phyloP scores from a whole-genome alignment of 2,113 vertebrate species.

The Uria aalge region DNA sequence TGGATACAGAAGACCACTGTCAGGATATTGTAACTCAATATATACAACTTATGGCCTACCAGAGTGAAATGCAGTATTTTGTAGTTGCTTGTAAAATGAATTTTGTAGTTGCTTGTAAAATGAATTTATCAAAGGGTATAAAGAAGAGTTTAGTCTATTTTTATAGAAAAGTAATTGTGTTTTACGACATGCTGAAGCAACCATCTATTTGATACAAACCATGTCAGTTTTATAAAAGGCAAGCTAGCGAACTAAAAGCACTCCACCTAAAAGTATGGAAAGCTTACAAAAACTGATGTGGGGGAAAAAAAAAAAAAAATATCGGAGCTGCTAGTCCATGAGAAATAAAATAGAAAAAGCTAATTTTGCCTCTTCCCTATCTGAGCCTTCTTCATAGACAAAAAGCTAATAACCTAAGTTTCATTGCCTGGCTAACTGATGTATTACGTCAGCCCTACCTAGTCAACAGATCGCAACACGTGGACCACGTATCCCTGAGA shows the following conservation, averaged over 20 bases:
- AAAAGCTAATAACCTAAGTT: background rate
- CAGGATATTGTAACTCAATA: background rate
- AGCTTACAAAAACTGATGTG: background rate
- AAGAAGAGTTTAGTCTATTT: background rate
- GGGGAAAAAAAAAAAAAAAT: background rate
- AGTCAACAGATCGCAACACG: background rate
- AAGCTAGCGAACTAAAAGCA: background rate
- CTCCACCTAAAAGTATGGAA: background rate
- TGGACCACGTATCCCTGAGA: background rate
- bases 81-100: background rate
- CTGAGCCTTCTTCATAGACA: background rate
- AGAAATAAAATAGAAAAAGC: background rate
- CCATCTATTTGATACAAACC: background rate
- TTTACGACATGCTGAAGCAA: background rate
- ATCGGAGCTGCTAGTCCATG: background rate
- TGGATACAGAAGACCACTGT: background rate
- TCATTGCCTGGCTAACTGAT: background rate
- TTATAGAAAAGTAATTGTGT: background rate
- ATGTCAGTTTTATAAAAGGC: background rate
- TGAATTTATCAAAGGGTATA: background rate
- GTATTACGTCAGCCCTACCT: background rate
- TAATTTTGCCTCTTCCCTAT: background rate
- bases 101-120: conserved; percentile 18
- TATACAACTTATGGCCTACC: background rate
- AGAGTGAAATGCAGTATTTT: background rate